Base-by-base conservation (phyloP, 2,888 invertebrate species). In the Acanthoscelides obtectus region DNA sequence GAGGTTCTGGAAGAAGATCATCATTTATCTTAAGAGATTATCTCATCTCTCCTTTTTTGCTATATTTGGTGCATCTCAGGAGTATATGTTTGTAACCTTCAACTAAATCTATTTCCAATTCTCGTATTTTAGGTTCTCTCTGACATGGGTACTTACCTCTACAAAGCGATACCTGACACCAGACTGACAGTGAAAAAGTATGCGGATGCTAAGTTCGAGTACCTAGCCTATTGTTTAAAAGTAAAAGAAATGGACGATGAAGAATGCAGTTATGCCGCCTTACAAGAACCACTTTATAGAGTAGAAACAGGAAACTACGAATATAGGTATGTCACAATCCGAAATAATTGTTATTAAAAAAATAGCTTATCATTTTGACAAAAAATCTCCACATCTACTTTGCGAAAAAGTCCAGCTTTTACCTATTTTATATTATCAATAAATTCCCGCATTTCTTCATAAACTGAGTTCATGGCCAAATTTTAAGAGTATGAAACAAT, bases 241-340 rank as follows among this genome's bases (percentile, higher is more conserved):
- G 97, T 99, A 0, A 99, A 99, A 84, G 99, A 99, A 86, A 95
- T 99, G 95, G 99, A 99, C 79, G 99, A 99, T 82, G 99, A 99
- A 83, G 98, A 99, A 81, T 96, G 97, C 77, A 95, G 95, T 67
- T 98, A 95, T 82, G 94, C 93, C 5, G 92, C 95, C 0, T 82
- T 99, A 19, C 97, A 98, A 82, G 99, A 99, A 83, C 98, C 98
- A 0, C 86, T 99, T 64, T 99, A 99, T 84, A 89, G 99, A 66
- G 97, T 99, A 0, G 99, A 99, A 86, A 99, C 99, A 0, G 99
- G 99, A 67, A 99, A 99, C 85, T 99, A 99, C 86, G 99, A 99
- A 85, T 99, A 99, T 85, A 92, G 98, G 88, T 75, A 67, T 21
- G 66, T 8, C 6, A 63, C 63, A 63, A 12, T 12, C 63, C 19